These are phyloP conservation scores for Atrina japonica DNA, from an alignment of 2,888 invertebrate genomes.

Conservation along the genomic window DNA sequence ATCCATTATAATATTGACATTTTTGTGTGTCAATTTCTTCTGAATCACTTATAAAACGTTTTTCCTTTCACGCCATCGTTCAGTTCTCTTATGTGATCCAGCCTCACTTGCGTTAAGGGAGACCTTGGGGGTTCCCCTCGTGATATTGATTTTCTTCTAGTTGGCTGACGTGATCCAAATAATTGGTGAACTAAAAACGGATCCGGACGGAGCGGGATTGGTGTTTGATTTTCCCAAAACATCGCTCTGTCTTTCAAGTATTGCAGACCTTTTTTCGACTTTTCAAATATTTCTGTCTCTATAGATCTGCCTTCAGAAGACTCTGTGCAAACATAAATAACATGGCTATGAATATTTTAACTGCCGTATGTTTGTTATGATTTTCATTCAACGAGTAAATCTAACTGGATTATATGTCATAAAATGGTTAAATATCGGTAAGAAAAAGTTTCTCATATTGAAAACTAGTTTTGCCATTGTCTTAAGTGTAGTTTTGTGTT, in stretches of 20 bases:
- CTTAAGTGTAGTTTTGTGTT: too few relatives aligned
- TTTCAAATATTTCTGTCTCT: conserved; percentile 22
- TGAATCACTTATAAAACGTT: conserved; percentile 23
- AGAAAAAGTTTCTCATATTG: too few relatives aligned
- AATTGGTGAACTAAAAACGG: conserved; percentile 20
- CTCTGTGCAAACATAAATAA: conserved; percentile 1
- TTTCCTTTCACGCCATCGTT: conserved; percentile 8
- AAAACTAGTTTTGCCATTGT: too few relatives aligned
- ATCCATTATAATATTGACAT: too few relatives aligned
- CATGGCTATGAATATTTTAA: too few relatives aligned
- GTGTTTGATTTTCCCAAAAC: conserved; percentile 31
- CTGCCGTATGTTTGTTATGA: too few relatives aligned
- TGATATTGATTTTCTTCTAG: conserved; percentile 2
- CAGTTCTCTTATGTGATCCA: conserved; percentile 13
- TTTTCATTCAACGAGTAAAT: too few relatives aligned
- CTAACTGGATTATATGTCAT: too few relatives aligned
- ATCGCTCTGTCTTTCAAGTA: conserved; percentile 23
- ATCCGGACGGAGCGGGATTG: conserved; percentile 26
- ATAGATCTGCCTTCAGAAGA: conserved; percentile 16
- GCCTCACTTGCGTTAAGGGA: conserved; percentile 24
- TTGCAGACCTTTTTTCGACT: conserved; percentile 30
- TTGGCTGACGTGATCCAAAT: conserved; percentile 12
- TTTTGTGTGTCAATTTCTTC: too few relatives aligned
- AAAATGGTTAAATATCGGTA: too few relatives aligned
- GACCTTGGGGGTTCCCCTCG: conserved; percentile 7